A percentile compares a stretch with the other conserved stretches of the same genome.
Conservation (phyloP, 2,888 invertebrate species). For the Drosophila greeni region DNA sequence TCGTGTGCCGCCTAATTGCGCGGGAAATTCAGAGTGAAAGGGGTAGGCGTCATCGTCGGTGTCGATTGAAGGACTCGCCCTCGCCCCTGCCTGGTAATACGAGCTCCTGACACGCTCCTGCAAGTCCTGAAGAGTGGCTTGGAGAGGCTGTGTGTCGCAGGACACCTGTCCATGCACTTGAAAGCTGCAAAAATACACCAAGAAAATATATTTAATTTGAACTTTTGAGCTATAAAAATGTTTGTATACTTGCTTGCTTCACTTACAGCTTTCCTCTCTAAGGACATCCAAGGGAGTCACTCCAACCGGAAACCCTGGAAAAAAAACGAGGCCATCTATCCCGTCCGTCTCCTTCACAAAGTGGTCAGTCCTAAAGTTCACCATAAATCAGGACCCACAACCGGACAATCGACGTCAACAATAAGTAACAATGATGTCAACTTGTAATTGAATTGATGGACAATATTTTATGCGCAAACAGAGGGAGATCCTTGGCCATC, state of each 20-base stretch:
- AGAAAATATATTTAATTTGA: no score
- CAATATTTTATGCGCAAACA: slow-evolving; percentile 72
- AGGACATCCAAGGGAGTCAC: background rate
- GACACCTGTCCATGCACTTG: slow-evolving; percentile 1
- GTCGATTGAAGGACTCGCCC: background rate
- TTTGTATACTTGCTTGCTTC: background rate
- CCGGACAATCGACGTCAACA: slow-evolving; percentile 72
- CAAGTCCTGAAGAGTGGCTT: background rate
- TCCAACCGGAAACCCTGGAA: background rate
- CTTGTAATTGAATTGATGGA: slow-evolving; percentile 78
- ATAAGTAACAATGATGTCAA: slow-evolving; percentile 72
- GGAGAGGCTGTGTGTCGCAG: slow-evolving; percentile 1
- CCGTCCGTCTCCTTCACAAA: background rate
- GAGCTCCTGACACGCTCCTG: slow-evolving; percentile 49
- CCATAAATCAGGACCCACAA: slow-evolving; percentile 59
- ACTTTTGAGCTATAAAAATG: background rate
- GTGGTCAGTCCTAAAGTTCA: slow-evolving; percentile 24
- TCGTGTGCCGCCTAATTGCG: slow-evolving; percentile 61
- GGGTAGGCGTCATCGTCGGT: slow-evolving; percentile 25
- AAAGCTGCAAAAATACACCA: background rate
- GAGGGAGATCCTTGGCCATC: slow-evolving; percentile 26
- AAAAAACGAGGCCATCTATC: slow-evolving; percentile 5
- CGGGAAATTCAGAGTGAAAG: slow-evolving; percentile 21
- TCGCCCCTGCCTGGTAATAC: slow-evolving; percentile 36
- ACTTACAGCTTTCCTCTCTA: background rate